Percentiles rank a stretch among this genome's conserved stretches.
These are phyloP conservation scores for Cryptocheilus praepositus DNA, from an alignment of 2,888 invertebrate genomes.

Conservation along the genomic window DNA sequence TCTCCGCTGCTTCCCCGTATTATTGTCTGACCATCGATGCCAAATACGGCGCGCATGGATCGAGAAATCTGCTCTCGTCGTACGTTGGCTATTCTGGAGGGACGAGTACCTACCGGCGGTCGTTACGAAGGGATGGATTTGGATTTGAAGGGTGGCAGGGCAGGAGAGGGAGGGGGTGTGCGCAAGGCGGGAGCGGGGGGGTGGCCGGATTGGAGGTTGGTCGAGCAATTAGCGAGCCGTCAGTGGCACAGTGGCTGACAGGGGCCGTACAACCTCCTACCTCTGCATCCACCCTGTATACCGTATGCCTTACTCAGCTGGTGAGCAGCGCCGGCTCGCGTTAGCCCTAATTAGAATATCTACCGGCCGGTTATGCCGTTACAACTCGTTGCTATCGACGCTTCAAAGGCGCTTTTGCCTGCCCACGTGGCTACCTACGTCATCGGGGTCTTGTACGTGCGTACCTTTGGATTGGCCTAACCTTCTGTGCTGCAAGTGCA, in stretches of 20 bases:
- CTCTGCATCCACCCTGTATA: constrained; percentile 14
- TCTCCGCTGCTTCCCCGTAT: too few relatives aligned
- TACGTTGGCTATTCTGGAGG: constrained; percentile 9
- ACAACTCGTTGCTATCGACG: constrained; percentile 46
- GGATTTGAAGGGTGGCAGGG: constrained; percentile 69
- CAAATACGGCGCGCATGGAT: too few relatives aligned
- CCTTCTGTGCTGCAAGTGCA: too few relatives aligned
- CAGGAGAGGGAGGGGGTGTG: constrained; percentile 17
- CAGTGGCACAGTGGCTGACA: constrained; percentile 73
- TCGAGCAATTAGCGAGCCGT: constrained; percentile 75
- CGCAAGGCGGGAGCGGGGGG: constrained; percentile 19
- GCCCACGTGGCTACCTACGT: neutral
- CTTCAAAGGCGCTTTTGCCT: constrained; percentile 33
- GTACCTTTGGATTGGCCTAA: too few relatives aligned
- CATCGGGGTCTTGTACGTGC: neutral
- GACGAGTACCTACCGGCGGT: constrained; percentile 8
- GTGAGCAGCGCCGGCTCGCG: constrained; percentile 57
- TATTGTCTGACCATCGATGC: too few relatives aligned
- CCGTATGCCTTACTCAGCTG: constrained; percentile 65
- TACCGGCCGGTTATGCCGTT: constrained; percentile 45
- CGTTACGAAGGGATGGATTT: constrained; percentile 66
- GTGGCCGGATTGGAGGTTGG: constrained; percentile 59
- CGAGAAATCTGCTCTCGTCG: neutral
- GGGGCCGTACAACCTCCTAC: constrained; percentile 57
- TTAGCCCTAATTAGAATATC: constrained; percentile 69